Evolutionary conservation across 2,797 vertebrate genomes (phyloP).

Genomic region (Chloroceryle amazona): DNA sequence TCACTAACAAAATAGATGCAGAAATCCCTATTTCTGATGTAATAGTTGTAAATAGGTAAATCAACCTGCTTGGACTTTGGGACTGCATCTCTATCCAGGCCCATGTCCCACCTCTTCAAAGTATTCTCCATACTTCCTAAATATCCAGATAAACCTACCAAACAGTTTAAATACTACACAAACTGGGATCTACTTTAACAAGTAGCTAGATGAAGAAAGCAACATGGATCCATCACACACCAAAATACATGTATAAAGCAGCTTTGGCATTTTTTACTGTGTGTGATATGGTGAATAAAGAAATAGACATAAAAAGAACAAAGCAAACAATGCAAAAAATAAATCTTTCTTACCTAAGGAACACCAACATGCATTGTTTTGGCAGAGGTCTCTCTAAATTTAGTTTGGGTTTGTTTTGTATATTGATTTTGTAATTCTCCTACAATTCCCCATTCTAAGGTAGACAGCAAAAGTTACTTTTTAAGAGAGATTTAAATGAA

Average conservation of each 20-base stretch:
- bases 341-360: not conserved
- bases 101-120: not conserved
- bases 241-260: not conserved
- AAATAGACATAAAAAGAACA: not conserved
- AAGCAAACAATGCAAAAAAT: not conserved
- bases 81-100: not conserved
- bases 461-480: conserved; percentile 51
- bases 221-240: not conserved
- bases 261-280: not conserved
- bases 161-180: not conserved
- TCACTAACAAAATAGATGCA: not conserved
- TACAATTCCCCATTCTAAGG: conserved; percentile 1
- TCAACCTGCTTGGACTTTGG: not conserved
- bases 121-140: not conserved
- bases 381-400: conserved; percentile 10
- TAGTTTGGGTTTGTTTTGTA: conserved; percentile 28
- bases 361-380: not conserved
- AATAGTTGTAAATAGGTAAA: not conserved
- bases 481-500: conserved; percentile 49
- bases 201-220: not conserved
- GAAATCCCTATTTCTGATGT: not conserved
- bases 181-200: not conserved
- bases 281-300: not conserved
- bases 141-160: not conserved
- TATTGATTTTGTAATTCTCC: conserved; percentile 64